Conservation (phyloP, 2,888 invertebrate species). For the Drosophila mimetica region DNA sequence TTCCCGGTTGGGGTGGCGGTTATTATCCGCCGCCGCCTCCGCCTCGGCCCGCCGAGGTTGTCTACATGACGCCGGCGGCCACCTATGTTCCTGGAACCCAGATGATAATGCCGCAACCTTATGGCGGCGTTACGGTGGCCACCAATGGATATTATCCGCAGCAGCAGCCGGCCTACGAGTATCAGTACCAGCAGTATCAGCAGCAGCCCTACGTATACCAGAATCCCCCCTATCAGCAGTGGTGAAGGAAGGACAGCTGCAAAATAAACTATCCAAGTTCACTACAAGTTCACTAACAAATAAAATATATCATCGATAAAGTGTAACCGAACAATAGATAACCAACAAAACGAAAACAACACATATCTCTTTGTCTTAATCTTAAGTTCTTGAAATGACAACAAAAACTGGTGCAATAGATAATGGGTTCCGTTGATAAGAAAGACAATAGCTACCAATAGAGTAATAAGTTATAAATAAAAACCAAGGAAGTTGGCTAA, state of each 20-base stretch:
- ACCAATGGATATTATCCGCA: slow-evolving; percentile 59
- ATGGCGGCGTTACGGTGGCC: slow-evolving; percentile 49
- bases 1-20: slow-evolving; percentile 66
- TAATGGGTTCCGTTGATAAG: slow-evolving; percentile 5
- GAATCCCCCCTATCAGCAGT: slow-evolving; percentile 60
- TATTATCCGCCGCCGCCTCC: slow-evolving; percentile 70
- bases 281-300: slow-evolving; percentile 1
- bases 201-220: slow-evolving; percentile 40
- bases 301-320: slow-evolving; percentile 13
- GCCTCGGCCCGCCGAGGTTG: slow-evolving; percentile 65
- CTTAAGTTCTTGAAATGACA: slow-evolving; percentile 5
- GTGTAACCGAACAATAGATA: slow-evolving; percentile 5
- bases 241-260: slow-evolving; percentile 25
- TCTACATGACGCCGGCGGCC: slow-evolving; percentile 62
- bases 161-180: slow-evolving; percentile 64
- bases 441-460: slow-evolving; percentile 9
- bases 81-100: slow-evolving; percentile 56
- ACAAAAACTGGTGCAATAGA: slow-evolving; percentile 13
- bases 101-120: slow-evolving; percentile 60
- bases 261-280: neutral
- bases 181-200: slow-evolving; percentile 47
- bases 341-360: neutral
- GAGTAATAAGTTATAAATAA: slow-evolving; percentile 7
- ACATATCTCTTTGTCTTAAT: neutral
- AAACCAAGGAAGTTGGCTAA: neutral